phyloP scores from a whole-genome alignment of 2,797 vertebrate genomes.

The Coilia nasus region DNA sequence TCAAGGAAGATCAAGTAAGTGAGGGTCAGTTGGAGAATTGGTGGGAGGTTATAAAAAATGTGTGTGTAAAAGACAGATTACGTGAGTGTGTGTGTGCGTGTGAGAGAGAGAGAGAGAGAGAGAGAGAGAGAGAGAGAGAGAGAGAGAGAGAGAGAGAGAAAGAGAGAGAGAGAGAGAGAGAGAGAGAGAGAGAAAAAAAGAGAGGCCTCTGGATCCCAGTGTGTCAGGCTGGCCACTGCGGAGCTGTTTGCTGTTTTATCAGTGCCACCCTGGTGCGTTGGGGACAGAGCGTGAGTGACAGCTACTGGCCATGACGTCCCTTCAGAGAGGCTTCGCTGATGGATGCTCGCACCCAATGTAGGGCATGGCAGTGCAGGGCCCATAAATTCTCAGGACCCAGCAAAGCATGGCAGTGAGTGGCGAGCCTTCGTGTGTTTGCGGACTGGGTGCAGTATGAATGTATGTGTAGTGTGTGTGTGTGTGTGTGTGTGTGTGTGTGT shows the following conservation, averaged over 20 bases:
- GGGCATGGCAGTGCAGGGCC: constrained; percentile 79
- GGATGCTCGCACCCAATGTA: constrained; percentile 79
- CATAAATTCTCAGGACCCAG: constrained; percentile 80
- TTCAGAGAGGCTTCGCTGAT: constrained; percentile 78
- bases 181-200: constrained; percentile 34
- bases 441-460: not conserved
- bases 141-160: constrained; percentile 35
- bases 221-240: constrained; percentile 64
- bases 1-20: not conserved
- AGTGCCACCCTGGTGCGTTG: constrained; percentile 66
- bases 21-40: not conserved
- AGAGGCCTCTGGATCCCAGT: constrained; percentile 10
- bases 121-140: constrained; percentile 37
- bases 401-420: constrained; percentile 68
- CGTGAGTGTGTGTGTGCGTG: not conserved
- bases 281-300: constrained; percentile 76
- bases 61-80: too few species aligned
- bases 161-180: constrained; percentile 25
- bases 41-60: too few species aligned
- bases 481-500: too few species aligned
- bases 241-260: constrained; percentile 75
- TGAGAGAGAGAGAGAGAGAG: constrained; percentile 7
- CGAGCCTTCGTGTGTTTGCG: not conserved
- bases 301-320: constrained; percentile 75
- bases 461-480: not conserved